These are phyloP conservation scores for Caretta caretta DNA, from an alignment of 2,113 vertebrate genomes.

Conservation along the genomic window DNA sequence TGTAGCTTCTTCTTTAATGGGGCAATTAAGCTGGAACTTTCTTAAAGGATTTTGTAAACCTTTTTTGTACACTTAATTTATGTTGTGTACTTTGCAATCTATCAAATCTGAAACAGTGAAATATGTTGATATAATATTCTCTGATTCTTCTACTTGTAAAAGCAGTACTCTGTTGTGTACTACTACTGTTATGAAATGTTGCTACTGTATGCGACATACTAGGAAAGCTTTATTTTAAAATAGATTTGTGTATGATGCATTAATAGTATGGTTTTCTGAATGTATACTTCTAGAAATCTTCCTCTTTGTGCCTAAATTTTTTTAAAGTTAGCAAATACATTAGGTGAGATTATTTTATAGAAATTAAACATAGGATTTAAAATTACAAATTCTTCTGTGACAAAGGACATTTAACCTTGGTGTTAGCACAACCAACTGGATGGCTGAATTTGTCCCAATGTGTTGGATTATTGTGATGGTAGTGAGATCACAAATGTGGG, in stretches of 20 bases:
- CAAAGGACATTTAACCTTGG: conserved; percentile 48
- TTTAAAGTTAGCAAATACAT: conserved; percentile 53
- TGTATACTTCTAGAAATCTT: conserved; percentile 42
- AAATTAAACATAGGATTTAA: conserved; percentile 49
- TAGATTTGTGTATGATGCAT: conserved; percentile 35
- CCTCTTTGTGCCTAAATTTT: conserved; percentile 21
- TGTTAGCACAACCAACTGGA: not conserved
- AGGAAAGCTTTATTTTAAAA: conserved; percentile 57
- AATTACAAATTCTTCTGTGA: conserved; percentile 28
- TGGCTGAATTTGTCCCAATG: not conserved
- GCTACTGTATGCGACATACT: not conserved
- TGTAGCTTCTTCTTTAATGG: conserved; percentile 65
- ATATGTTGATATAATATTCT: conserved; percentile 18
- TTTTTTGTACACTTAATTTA: conserved; percentile 64
- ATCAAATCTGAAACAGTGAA: conserved; percentile 54
- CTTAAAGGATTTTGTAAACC: conserved; percentile 60
- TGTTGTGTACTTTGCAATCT: conserved; percentile 59
- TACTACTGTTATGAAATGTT: conserved; percentile 46
- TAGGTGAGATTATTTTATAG: conserved; percentile 50
- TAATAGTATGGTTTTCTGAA: conserved; percentile 33
- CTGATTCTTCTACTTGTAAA: conserved; percentile 20
- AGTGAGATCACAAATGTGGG: not conserved
- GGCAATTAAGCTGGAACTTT: conserved; percentile 69
- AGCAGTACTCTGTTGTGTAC: conserved; percentile 29
- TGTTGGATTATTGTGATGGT: conserved; percentile 29